Evolutionary conservation across 2,797 vertebrate genomes (phyloP), one percentile per base, ranked within the genome.

Genomic region (Betta splendens): DNA sequence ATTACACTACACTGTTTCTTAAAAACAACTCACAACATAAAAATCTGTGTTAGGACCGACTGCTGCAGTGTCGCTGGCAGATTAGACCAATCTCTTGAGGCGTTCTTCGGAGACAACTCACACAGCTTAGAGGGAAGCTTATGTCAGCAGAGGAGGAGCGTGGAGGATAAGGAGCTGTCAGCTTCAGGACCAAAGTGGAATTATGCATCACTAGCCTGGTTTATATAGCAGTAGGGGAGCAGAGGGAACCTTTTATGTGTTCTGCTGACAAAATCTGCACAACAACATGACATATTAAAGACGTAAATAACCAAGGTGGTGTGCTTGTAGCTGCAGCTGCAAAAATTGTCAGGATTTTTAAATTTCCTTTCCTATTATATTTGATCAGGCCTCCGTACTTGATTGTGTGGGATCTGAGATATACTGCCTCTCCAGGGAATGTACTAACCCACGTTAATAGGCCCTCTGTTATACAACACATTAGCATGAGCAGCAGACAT

Each of bases 361-460:
- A 44, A 31, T 7, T 25, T 8, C 5, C 7, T 28, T 1, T 2
- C 23, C 13, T 20, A 0, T 20, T 37, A 5, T 5, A 23, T 57
- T 13, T 44, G 6, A 39, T 80, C 79, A 32, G 4, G 9, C 8
- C 6, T 40, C 48, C 40, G 28, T n/a, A 11, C 6, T 21, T 16
- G 31, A 37, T n/a, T 57, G 20, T 17, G 25, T 44, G 91, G 73
- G 59, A 57, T 63, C 56, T 76, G 81, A 29, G 10, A 48, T 83
- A 87, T 0, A 61, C 91, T 86, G 89, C 86, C 50, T 83, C 89
- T 85, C 91, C 86, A 70, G 87, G 90, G 86, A 88, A 84, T 72
- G 84, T 89, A 81, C 79, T 91, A 64, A 88, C 85, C 88, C 90
- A 76, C 73, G 16, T 37, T 76, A 64, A 75, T 74, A 53, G 54